Percentiles rank a stretch among this genome's conserved stretches.
Conservation (phyloP, 37 sponge, comb jelly and placozoan species). For the Cladorhizidae sp. region DNA sequence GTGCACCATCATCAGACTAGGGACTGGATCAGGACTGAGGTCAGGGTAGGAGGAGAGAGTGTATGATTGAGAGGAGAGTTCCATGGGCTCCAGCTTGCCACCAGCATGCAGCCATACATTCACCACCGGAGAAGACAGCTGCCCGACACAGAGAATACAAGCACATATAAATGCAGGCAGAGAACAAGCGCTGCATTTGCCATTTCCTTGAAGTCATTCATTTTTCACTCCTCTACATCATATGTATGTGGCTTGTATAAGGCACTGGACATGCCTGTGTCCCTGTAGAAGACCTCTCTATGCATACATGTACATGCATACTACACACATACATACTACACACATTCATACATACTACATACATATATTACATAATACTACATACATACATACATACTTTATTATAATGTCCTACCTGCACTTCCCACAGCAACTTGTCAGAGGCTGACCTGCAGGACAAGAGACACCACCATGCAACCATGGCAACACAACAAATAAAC, state of each 20-base stretch:
- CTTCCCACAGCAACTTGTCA: background rate
- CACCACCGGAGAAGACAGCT: constrained; percentile 65
- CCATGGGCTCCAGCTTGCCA: constrained; percentile 27
- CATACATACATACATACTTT: no score
- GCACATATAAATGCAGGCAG: background rate
- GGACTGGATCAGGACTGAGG: background rate
- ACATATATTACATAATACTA: background rate
- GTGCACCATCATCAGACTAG: constrained; percentile 23
- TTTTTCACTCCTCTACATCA: no score
- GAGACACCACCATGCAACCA: background rate
- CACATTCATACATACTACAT: no score
- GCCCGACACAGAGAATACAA: background rate
- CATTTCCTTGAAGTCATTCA: no score
- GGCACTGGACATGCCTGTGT: no score
- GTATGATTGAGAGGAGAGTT: no score
- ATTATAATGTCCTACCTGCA: background rate
- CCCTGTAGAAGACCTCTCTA: no score
- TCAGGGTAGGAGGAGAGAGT: no score
- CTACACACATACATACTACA: no score
- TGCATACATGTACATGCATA: no score
- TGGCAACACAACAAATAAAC: background rate
- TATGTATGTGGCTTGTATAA: no score
- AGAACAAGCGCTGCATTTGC: no score
- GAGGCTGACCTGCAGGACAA: background rate
- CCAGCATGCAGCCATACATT: constrained; percentile 57